Base-by-base conservation (phyloP, 1,140 invertebrate species). In the Euwallacea similis region DNA sequence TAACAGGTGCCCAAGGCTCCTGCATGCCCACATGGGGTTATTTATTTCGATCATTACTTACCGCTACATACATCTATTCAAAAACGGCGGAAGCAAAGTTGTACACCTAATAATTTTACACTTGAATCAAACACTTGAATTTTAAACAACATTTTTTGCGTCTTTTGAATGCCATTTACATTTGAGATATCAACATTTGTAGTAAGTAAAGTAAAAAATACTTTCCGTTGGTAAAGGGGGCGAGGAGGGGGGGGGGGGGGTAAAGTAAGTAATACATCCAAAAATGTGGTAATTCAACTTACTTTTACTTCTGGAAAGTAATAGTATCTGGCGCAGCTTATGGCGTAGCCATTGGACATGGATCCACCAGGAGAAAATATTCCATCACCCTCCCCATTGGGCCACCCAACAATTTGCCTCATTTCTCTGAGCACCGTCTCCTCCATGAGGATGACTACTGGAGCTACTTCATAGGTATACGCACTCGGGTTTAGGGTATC, bases 341-440 rank as follows among this genome's bases (percentile, higher is more conserved):
- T 94, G 10, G 93, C 96, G 80, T 98, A 98, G 69, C 96, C 91
- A 80, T 98, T 98, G 2, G 96, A 92, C 74, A 98, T 92, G 0
- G 95, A 96, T 0, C 97, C 97, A 42, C 97, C 97, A 8, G 97
- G 97, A 78, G 93, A 94, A 82, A 98, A 98, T 56, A 98, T 94
- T 0, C 94, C 96, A 82, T 95, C 93, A 2, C 88, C 88, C 10
- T 71, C 69, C 13, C 69, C 69, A 59, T 71, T 66, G 16, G n/a
- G 11, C 86, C 92, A 98, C 0, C 97, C 96, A 44, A 98, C 88
- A 15, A 94, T 88, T 13, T 84, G 83, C 47, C 94, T 86, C 95
- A 98, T 98, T 77, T 93, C 90, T 2, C 81, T 78, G 43, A 96
- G 81, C 0, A 95, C 89, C 9, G 88, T 86, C 73, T 93, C 91